Conservation (phyloP, 2,113 vertebrate species). For the Ictalurus furcatus region DNA sequence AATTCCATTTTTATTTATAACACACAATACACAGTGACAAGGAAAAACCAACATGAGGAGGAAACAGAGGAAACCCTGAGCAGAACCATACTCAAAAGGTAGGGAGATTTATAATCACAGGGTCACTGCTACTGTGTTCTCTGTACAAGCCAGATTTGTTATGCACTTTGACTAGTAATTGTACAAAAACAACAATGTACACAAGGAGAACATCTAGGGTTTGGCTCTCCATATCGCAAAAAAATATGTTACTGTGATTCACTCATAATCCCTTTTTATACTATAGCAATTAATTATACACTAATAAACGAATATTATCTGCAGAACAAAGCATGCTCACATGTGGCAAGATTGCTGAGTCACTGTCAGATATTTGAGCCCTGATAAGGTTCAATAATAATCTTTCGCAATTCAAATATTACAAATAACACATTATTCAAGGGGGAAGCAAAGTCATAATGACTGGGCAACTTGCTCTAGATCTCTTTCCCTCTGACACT, state of each 20-base stretch:
- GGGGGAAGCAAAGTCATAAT: background rate
- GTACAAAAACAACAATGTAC: background rate
- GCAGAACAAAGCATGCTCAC: background rate
- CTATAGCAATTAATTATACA: background rate
- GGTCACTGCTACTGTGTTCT: background rate
- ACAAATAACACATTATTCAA: background rate
- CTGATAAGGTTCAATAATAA: background rate
- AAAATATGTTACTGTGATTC: background rate
- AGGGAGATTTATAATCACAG: too few relatives aligned
- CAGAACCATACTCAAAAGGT: too few relatives aligned
- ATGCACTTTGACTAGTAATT: background rate
- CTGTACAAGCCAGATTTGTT: background rate
- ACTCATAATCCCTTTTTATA: background rate
- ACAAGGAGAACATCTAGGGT: background rate
- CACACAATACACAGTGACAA: too few relatives aligned
- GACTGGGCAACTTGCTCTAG: background rate
- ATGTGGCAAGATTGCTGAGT: background rate
- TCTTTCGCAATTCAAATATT: background rate
- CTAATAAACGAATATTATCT: background rate
- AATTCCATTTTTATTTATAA: background rate
- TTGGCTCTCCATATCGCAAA: background rate
- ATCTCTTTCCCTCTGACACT: background rate
- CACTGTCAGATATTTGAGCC: too few relatives aligned
- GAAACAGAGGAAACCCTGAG: too few relatives aligned
- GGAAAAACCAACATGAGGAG: too few relatives aligned